Base-by-base conservation (phyloP, 1,140 invertebrate genomes). In the Bombyx mandarina region DNA sequence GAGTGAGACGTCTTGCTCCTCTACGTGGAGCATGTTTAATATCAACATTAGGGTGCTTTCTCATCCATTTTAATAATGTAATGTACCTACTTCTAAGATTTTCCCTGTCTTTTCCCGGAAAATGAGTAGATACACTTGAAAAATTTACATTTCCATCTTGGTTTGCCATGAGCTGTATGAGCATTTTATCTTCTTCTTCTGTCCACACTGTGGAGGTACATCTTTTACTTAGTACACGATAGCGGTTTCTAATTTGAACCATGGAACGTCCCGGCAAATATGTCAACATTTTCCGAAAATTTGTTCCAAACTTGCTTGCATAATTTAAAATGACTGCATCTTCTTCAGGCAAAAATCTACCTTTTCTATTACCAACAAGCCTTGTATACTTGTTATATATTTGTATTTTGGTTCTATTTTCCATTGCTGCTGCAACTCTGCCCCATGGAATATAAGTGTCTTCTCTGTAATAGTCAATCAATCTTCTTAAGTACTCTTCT, bases 401-500 rank as follows among this genome's bases (percentile, higher is more conserved):
- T 69, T 93, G 92, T 2, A 89, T 88, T 68, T 91, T 92, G 0
- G 89, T 90, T 65, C 90, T 84, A 45, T 89, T 89, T 6, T 88
- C 84, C 77, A 93, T 91, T 45, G 89, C 88, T 45, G 83, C 82
- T 7, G 90, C 82, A 1, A 93, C 87, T 57, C 89, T 89, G 1
- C 87, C 80, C 93, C 93, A 94, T 6, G 92, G 90, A 56, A 93
- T 91, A 26, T 89, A 90, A 54, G 91, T 82, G 18, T 92, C 93
- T 8, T 90, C 79, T 53, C 79, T 89, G 52, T 90, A 89, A 56
- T 79, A 82, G 10, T 91, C 76, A 1, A 93, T 86, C 18, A 91
- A 56, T 53, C 85, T 75, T 10, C 79, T 64, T 1, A 94, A 73
- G 54, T 83, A 87, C 47, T 88, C 73, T 63, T 93, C 90, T 71